phyloP scores from a whole-genome alignment of 2,888 invertebrate species.

The Nineta flava region DNA sequence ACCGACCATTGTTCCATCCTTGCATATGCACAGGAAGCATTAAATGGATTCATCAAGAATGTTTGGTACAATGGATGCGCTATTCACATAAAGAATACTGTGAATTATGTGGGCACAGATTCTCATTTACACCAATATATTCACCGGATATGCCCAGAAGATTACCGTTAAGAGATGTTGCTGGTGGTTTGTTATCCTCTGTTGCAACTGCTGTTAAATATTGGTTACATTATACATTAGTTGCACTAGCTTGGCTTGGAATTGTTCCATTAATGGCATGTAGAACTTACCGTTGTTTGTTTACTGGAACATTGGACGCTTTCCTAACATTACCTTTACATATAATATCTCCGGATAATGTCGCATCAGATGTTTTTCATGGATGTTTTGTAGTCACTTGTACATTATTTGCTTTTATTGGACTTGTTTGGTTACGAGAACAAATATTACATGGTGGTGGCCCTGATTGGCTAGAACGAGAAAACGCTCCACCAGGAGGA shows the following conservation, averaged over 20 bases:
- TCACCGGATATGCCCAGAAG: slow-evolving; percentile 99
- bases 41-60: slow-evolving; percentile 98
- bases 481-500: slow-evolving; percentile 25
- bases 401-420: slow-evolving; percentile 90
- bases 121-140: slow-evolving; percentile 97
- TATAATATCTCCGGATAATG: slow-evolving; percentile 82
- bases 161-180: slow-evolving; percentile 81
- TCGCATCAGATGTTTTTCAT: slow-evolving; percentile 86
- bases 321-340: slow-evolving; percentile 75
- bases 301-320: slow-evolving; percentile 77
- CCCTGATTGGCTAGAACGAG: slow-evolving; percentile 86
- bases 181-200: slow-evolving; percentile 77
- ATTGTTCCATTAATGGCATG: slow-evolving; percentile 93
- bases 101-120: slow-evolving; percentile 93
- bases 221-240: slow-evolving; percentile 94
- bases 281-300: slow-evolving; percentile 84
- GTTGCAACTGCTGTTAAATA: slow-evolving; percentile 85
- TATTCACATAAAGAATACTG: slow-evolving; percentile 98
- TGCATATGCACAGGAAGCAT: slow-evolving; percentile 99
- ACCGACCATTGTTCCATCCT: slow-evolving; percentile 91
- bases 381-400: slow-evolving; percentile 95
- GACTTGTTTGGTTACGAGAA: slow-evolving; percentile 92
- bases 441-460: slow-evolving; percentile 96
- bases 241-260: slow-evolving; percentile 94
- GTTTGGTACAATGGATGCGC: slow-evolving; percentile 96